Evolutionary conservation across 2,113 vertebrate species (phyloP).

Genomic region (Pteropus alecto): DNA sequence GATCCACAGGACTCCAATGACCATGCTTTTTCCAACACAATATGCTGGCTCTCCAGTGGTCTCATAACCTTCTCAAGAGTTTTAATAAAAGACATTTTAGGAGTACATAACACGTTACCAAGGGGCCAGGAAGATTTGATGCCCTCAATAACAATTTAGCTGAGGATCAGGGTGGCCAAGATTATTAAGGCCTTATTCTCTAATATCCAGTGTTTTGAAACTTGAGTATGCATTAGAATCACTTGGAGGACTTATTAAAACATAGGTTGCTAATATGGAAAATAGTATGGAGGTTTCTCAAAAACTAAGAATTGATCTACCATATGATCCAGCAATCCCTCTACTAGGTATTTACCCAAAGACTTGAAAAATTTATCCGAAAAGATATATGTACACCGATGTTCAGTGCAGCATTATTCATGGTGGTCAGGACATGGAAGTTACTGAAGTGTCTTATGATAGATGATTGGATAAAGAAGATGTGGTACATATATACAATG

Average conservation of each 20-base stretch:
- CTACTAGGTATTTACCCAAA: no score
- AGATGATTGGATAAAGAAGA: no score
- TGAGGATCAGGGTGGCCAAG: neutral
- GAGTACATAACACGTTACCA: neutral
- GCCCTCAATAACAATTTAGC: neutral
- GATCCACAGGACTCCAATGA: neutral
- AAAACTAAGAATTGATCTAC: no score
- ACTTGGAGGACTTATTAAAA: neutral
- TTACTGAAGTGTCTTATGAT: no score
- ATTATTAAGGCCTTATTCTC: neutral
- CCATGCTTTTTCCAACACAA: neutral
- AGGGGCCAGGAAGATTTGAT: neutral
- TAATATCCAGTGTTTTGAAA: constrained; percentile 2
- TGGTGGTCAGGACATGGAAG: no score
- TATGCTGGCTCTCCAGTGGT: neutral
- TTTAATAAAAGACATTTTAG: neutral
- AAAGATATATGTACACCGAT: no score
- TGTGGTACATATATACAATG: no score
- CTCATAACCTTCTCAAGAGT: neutral
- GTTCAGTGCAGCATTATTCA: no score
- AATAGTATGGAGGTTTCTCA: no score
- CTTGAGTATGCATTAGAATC: neutral
- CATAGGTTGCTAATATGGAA: neutral
- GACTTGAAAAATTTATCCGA: no score
- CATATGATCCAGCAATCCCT: no score